Conservation (phyloP, 1,140 invertebrate species). For the Archegozetes longisetosus region DNA sequence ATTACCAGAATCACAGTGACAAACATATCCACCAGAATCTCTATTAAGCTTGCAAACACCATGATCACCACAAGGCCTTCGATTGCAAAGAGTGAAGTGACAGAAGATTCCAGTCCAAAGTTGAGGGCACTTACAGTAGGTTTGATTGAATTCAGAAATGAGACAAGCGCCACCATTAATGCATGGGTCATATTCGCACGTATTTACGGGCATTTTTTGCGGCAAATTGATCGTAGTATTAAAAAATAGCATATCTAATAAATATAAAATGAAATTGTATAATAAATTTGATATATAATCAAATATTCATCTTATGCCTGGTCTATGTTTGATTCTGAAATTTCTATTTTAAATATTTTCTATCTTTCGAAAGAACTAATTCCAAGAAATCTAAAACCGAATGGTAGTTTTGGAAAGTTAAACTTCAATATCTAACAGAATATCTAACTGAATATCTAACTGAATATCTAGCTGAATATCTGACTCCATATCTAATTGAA, state of each 20-base stretch:
- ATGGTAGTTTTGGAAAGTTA: no score
- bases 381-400: no score
- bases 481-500: no score
- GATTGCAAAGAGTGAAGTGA: slow-evolving; percentile 47
- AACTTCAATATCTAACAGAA: no score
- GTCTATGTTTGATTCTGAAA: no score
- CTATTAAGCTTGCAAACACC: slow-evolving; percentile 44
- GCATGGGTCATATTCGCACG: slow-evolving; percentile 10
- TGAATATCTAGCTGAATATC: no score
- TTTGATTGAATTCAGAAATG: not conserved
- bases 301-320: not conserved
- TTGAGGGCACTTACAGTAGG: not conserved
- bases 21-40: slow-evolving; percentile 32
- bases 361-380: no score
- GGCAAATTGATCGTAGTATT: slow-evolving; percentile 1
- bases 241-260: not conserved
- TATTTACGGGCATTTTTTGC: not conserved
- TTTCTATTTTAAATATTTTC: no score
- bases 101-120: slow-evolving; percentile 42
- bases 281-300: not conserved
- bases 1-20: slow-evolving; percentile 35
- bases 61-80: slow-evolving; percentile 46
- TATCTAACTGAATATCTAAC: no score
- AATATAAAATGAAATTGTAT: not conserved
- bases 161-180: not conserved